A percentile compares a stretch with the other conserved stretches of the same genome.
Conservation (phyloP, 2,888 invertebrate species). For the Pterobdella sp. region DNA sequence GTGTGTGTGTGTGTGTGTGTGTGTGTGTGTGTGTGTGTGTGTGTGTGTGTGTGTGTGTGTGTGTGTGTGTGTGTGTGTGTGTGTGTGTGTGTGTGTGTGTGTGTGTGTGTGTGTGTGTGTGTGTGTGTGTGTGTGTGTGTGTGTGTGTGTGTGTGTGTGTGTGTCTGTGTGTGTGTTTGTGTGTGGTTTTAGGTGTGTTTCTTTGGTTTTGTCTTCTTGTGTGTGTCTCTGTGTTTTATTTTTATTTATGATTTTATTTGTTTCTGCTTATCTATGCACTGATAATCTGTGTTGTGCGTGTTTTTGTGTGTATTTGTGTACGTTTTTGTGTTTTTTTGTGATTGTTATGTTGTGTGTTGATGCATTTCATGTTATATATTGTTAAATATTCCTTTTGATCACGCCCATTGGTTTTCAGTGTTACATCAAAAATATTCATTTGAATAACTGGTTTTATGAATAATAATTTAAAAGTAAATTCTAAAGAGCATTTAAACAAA, state of each 20-base stretch:
- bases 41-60: slow-evolving; percentile 22
- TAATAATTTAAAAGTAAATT: too few relatives aligned
- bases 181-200: background rate
- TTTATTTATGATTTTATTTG: background rate
- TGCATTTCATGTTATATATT: background rate
- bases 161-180: background rate
- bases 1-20: slow-evolving; percentile 17
- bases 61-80: slow-evolving; percentile 4
- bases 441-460: too few relatives aligned
- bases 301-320: background rate
- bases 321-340: background rate
- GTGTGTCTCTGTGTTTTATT: background rate
- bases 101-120: slow-evolving; percentile 20
- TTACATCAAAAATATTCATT: too few relatives aligned
- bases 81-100: slow-evolving; percentile 10
- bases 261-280: background rate
- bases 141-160: slow-evolving; percentile 22
- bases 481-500: too few relatives aligned
- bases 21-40: slow-evolving; percentile 23
- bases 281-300: too few relatives aligned
- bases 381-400: background rate
- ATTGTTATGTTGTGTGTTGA: background rate
- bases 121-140: slow-evolving; percentile 15
- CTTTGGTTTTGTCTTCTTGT: background rate
- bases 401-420: too few relatives aligned